Evolutionary conservation across 2,797 vertebrate genomes (phyloP).

Genomic region (Danio jaintianensis): DNA sequence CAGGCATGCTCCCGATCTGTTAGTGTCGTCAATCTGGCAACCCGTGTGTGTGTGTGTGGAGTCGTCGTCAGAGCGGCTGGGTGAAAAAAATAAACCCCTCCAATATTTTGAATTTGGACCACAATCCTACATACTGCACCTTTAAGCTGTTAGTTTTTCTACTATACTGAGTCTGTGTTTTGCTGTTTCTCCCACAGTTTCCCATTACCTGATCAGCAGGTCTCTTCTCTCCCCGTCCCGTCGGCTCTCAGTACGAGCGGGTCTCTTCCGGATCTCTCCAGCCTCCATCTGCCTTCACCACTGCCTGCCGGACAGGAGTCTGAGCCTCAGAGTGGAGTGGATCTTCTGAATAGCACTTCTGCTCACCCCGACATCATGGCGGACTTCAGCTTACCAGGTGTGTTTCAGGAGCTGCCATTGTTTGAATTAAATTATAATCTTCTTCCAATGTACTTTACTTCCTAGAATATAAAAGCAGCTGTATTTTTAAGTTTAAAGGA

Average conservation of each 20-base stretch:
- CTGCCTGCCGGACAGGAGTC: conserved; percentile 78
- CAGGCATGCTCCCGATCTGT: no score
- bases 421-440: neutral
- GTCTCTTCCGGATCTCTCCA: conserved; percentile 86
- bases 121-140: no score
- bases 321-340: conserved; percentile 75
- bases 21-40: no score
- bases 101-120: no score
- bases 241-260: conserved; percentile 81
- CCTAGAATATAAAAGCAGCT: neutral
- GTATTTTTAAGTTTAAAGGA: neutral
- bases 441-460: neutral
- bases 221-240: conserved; percentile 70
- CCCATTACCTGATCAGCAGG: conserved; percentile 76
- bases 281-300: conserved; percentile 82
- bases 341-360: conserved; percentile 78
- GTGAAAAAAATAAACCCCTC: no score
- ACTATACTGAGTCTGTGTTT: neutral
- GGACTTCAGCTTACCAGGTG: conserved; percentile 75
- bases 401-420: conserved; percentile 30
- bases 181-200: conserved; percentile 69
- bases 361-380: conserved; percentile 78
- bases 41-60: no score
- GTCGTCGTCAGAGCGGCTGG: no score
- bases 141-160: neutral